Conservation (phyloP, 2,888 invertebrate species). For the Sturmia bella region DNA sequence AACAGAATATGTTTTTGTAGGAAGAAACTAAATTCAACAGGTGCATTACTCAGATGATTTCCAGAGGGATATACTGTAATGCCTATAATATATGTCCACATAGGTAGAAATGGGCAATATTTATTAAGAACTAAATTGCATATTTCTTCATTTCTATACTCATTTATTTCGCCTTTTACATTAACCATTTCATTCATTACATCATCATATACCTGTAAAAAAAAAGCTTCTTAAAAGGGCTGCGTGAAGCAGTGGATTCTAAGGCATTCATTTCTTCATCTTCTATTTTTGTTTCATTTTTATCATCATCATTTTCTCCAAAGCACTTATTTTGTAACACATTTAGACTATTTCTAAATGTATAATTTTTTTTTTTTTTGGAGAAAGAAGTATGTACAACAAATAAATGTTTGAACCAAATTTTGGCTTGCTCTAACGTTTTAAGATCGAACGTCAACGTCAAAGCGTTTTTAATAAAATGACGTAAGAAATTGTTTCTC, state of each 20-base stretch:
- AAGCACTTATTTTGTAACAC: no score
- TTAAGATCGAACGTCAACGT: not conserved
- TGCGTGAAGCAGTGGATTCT: conserved; percentile 10
- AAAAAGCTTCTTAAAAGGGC: conserved; percentile 27
- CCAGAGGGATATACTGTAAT: conserved; percentile 22
- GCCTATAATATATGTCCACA: conserved; percentile 24
- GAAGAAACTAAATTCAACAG: conserved; percentile 27
- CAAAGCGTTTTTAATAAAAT: conserved; percentile 4
- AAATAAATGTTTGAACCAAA: no score
- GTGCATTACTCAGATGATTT: conserved; percentile 44
- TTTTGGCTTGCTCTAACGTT: not conserved
- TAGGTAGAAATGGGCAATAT: conserved; percentile 24
- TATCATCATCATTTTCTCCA: no score
- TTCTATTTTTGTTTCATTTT: conserved; percentile 14
- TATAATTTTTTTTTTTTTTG: no score
- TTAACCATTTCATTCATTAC: not conserved
- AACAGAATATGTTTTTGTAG: conserved; percentile 23
- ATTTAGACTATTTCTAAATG: no score
- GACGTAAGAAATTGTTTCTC: not conserved
- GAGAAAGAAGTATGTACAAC: no score
- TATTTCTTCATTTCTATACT: conserved; percentile 25
- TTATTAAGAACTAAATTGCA: conserved; percentile 27
- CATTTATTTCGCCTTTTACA: not conserved
- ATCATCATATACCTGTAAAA: conserved; percentile 1
- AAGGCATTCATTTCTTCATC: not conserved